Evolutionary conservation across 2,797 vertebrate species (phyloP).

Genomic region (Micromesistius poutassou): DNA sequence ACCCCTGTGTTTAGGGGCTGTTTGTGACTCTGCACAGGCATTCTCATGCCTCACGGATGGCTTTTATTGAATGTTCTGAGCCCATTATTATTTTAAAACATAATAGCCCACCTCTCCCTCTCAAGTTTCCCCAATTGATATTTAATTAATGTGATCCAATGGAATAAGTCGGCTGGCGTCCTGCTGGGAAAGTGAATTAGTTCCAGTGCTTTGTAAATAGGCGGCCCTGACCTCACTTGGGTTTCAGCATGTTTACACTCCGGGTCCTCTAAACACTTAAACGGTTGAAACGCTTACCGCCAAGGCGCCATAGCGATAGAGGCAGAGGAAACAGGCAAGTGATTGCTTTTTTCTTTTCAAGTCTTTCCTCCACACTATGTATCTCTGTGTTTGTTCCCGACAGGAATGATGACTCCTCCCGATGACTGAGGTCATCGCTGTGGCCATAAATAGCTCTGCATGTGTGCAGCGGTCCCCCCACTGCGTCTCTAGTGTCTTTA

Average conservation of each 20-base stretch:
- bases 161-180: constrained; percentile 18
- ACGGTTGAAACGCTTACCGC: constrained; percentile 39
- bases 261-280: constrained; percentile 49
- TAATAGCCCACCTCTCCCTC: constrained; percentile 23
- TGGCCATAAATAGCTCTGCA: constrained; percentile 50
- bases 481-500: constrained; percentile 49
- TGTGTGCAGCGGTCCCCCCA: constrained; percentile 37
- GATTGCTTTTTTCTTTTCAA: constrained; percentile 15
- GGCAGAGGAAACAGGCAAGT: constrained; percentile 46
- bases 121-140: constrained; percentile 27
- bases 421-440: constrained; percentile 52
- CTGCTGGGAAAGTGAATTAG: constrained; percentile 26
- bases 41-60: constrained; percentile 30
- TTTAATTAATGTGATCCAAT: constrained; percentile 37
- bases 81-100: constrained; percentile 36
- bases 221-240: constrained; percentile 35
- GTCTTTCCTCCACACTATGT: constrained; percentile 18
- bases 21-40: constrained; percentile 54
- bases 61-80: constrained; percentile 43
- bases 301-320: constrained; percentile 35
- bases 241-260: constrained; percentile 42
- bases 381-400: constrained; percentile 39
- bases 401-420: constrained; percentile 49
- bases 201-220: constrained; percentile 18
- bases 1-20: constrained; percentile 46